Percentiles rank a stretch among this genome's conserved stretches.
phyloP scores from a whole-genome alignment of 2,888 invertebrate genomes.

The Eucera pruinosa region DNA sequence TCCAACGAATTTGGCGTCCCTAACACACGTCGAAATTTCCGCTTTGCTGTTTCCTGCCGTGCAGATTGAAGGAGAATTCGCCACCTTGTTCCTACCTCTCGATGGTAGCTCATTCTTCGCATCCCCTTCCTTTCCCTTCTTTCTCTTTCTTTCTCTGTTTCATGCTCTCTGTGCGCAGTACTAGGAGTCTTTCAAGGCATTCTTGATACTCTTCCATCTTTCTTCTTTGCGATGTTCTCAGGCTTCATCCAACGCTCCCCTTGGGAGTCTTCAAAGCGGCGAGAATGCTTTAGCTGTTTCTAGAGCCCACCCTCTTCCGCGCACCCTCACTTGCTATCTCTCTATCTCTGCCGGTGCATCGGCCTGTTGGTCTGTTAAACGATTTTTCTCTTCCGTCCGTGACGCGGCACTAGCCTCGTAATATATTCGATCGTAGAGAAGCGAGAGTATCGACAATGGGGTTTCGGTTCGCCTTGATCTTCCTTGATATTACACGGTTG shows the following conservation, averaged over 20 bases:
- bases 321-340: background rate
- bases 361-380: constrained; percentile 53
- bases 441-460: constrained; percentile 47
- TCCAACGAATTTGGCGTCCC: constrained; percentile 59
- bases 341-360: background rate
- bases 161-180: background rate
- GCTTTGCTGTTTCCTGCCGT: constrained; percentile 42
- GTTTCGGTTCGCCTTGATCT: constrained; percentile 62
- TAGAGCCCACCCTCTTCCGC: constrained; percentile 16
- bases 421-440: constrained; percentile 59
- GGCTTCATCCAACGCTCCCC: constrained; percentile 39
- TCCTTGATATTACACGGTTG: constrained; percentile 61
- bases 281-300: constrained; percentile 54
- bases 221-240: constrained; percentile 36
- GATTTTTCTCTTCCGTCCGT: constrained; percentile 53
- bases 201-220: constrained; percentile 39
- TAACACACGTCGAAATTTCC: constrained; percentile 58
- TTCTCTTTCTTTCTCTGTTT: background rate
- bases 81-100: constrained; percentile 51
- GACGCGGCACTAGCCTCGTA: constrained; percentile 37
- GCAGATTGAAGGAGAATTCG: constrained; percentile 55
- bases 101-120: constrained; percentile 51
- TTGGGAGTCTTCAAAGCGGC: constrained; percentile 68
- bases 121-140: constrained; percentile 30
- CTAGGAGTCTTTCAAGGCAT: constrained; percentile 57